Conservation (phyloP, 2,797 vertebrate species). For the Novumbra hubbsi region DNA sequence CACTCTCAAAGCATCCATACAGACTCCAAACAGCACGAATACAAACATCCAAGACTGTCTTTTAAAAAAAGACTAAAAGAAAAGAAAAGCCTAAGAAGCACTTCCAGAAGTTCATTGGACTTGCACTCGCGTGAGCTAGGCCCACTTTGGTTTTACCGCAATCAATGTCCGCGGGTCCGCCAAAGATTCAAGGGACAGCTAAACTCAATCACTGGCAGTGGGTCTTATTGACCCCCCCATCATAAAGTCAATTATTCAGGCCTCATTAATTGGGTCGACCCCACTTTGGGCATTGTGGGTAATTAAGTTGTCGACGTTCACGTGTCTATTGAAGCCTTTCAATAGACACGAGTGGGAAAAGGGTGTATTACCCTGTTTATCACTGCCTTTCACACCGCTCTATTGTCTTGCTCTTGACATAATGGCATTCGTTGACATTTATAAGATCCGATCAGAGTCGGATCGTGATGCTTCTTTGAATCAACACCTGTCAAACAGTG, state of each 20-base stretch:
- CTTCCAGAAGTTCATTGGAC: too few relatives aligned
- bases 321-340: neutral
- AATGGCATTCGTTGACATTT: too few relatives aligned
- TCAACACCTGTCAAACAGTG: too few relatives aligned
- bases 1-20: neutral
- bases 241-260: constrained; percentile 7
- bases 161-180: neutral
- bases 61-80: neutral
- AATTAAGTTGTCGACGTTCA: constrained; percentile 9
- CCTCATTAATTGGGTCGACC: constrained; percentile 24
- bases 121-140: too few relatives aligned
- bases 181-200: neutral
- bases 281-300: constrained; percentile 17
- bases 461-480: too few relatives aligned
- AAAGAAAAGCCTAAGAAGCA: too few relatives aligned
- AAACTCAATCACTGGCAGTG: neutral
- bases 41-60: neutral
- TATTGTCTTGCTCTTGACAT: too few relatives aligned
- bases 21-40: neutral
- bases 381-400: too few relatives aligned
- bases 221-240: too few relatives aligned
- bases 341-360: neutral
- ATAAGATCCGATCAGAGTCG: too few relatives aligned
- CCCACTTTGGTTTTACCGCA: neutral
- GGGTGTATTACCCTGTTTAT: too few relatives aligned